Conservation (phyloP, 2,113 vertebrate genomes). For the Sphyrna mokarran region DNA sequence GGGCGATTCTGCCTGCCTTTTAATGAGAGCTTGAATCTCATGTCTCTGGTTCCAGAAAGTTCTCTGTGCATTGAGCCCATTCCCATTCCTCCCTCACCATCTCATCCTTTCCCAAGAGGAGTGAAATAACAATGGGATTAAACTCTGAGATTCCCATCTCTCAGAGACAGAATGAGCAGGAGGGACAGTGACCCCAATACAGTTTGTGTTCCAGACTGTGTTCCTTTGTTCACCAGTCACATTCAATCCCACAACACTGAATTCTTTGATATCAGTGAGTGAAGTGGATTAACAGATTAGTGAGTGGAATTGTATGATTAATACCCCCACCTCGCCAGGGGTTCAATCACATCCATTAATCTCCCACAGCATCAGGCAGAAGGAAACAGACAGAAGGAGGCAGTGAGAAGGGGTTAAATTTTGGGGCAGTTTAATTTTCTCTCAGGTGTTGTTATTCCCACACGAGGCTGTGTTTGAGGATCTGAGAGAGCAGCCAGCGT, state of each 20-base stretch:
- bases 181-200: not conserved
- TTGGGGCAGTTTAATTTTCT: too few relatives aligned
- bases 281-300: too few relatives aligned
- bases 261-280: too few relatives aligned
- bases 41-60: not conserved
- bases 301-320: not conserved
- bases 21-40: not conserved
- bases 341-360: not conserved
- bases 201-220: not conserved
- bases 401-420: too few relatives aligned
- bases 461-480: too few relatives aligned
- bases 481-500: too few relatives aligned
- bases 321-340: not conserved
- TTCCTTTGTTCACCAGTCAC: not conserved
- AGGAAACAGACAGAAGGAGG: not conserved
- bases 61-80: not conserved
- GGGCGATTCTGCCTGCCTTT: not conserved
- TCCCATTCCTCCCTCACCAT: not conserved
- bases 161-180: not conserved
- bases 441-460: too few relatives aligned
- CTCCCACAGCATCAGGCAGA: not conserved
- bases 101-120: not conserved
- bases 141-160: not conserved
- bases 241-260: too few relatives aligned
- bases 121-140: not conserved